Conservation (phyloP, 2,888 invertebrate genomes). For the Ormyrus nitidulus region DNA sequence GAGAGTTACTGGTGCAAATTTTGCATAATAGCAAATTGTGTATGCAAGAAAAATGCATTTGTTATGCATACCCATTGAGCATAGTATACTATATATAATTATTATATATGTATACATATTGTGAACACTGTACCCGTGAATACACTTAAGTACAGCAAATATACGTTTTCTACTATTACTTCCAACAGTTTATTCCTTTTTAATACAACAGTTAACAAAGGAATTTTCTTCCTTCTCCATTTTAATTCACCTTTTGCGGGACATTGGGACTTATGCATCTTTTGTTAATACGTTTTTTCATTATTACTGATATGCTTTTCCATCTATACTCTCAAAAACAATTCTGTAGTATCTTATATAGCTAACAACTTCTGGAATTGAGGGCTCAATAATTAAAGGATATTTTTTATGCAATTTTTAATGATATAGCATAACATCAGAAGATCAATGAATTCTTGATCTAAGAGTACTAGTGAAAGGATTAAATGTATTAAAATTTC, state of each 20-base stretch:
- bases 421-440: no score
- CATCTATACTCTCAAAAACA: no score
- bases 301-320: no score
- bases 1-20: constrained; percentile 46
- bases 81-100: constrained; percentile 50
- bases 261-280: no score
- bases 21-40: constrained; percentile 45
- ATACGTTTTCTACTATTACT: constrained; percentile 58
- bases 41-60: constrained; percentile 49
- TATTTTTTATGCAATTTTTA: no score
- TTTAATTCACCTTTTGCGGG: not conserved
- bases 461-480: no score
- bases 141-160: constrained; percentile 61
- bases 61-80: constrained; percentile 34
- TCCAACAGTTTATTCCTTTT: constrained; percentile 43
- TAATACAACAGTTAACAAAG: constrained; percentile 4
- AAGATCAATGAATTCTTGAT: no score
- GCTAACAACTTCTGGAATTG: no score
- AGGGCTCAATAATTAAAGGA: no score
- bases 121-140: constrained; percentile 59
- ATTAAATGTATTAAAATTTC: no score
- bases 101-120: constrained; percentile 54
- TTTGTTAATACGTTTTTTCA: no score
- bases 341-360: no score
- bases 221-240: constrained; percentile 2